Conservation (phyloP, 2,888 invertebrate species). For the Meiosimyza decipiens region DNA sequence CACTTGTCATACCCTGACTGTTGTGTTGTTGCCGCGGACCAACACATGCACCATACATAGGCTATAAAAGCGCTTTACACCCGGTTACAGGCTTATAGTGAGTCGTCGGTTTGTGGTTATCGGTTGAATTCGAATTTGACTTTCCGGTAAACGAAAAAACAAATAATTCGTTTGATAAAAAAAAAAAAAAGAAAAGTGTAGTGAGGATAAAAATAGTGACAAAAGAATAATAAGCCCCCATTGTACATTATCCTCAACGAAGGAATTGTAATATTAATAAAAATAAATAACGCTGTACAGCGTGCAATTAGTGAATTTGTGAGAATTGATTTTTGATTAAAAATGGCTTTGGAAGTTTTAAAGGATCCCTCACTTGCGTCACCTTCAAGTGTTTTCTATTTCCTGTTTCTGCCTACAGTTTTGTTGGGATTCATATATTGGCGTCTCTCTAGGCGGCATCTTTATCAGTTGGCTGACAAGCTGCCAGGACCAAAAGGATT, state of each 20-base stretch:
- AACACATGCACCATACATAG: constrained; percentile 18
- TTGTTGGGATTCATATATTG: constrained; percentile 81
- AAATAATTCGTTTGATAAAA: neutral
- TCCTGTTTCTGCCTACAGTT: constrained; percentile 78
- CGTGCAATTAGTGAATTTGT: too few species aligned
- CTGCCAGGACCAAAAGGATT: constrained; percentile 79
- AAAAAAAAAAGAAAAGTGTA: constrained; percentile 4
- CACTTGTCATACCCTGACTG: neutral
- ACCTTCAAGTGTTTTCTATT: constrained; percentile 77
- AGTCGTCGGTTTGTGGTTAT: neutral
- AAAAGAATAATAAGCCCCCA: constrained; percentile 10
- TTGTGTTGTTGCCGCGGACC: neutral
- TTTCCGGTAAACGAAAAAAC: neutral
- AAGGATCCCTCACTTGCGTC: constrained; percentile 65
- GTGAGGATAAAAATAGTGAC: constrained; percentile 21
- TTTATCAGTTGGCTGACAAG: constrained; percentile 78
- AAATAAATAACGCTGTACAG: too few species aligned
- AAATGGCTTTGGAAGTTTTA: constrained; percentile 60
- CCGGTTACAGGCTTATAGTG: constrained; percentile 44
- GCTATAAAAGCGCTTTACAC: constrained; percentile 48
- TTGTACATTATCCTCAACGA: too few species aligned
- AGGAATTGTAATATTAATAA: too few species aligned
- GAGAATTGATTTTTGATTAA: neutral
- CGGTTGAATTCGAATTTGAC: neutral
- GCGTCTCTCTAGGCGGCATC: constrained; percentile 77